Percentiles rank a stretch among this genome's conserved stretches.
These are phyloP conservation scores for Merluccius polli DNA, from an alignment of 2,797 vertebrate genomes.

Conservation along the genomic window DNA sequence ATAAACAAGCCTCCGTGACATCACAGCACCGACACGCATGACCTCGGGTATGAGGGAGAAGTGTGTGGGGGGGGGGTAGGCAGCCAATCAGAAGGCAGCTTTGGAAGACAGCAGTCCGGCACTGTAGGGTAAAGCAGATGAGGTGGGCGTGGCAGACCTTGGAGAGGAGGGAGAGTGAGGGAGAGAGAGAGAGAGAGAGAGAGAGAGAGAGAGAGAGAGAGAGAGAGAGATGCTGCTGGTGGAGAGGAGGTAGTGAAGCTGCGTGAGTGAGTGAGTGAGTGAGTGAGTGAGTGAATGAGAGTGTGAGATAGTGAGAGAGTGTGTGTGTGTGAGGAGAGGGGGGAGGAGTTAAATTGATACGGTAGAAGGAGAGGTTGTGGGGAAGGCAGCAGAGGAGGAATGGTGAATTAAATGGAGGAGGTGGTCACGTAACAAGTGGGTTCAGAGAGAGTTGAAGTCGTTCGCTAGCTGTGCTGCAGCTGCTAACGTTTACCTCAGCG, in stretches of 20 bases:
- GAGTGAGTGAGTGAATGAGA: background rate
- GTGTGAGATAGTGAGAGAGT: constrained; percentile 11
- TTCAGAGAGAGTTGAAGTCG: constrained; percentile 74
- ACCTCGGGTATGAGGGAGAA: constrained; percentile 28
- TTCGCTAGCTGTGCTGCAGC: constrained; percentile 63
- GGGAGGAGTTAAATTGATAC: constrained; percentile 18
- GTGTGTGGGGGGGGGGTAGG: background rate
- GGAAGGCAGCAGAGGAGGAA: constrained; percentile 41
- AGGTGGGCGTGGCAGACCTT: constrained; percentile 2
- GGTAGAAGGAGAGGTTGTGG: constrained; percentile 10
- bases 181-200: too few relatives aligned
- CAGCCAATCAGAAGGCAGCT: constrained; percentile 9
- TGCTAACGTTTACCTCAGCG: constrained; percentile 72
- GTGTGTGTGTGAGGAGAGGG: background rate
- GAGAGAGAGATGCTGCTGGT: background rate
- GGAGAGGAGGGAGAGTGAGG: background rate
- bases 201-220: too few relatives aligned
- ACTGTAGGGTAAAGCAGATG: background rate
- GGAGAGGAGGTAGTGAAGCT: background rate
- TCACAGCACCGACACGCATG: constrained; percentile 21
- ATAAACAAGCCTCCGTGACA: constrained; percentile 41
- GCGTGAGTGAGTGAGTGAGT: background rate
- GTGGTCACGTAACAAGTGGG: constrained; percentile 65
- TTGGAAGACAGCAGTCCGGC: background rate
- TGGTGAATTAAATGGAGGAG: constrained; percentile 67